These are phyloP conservation scores for Pangasius macronema DNA, from an alignment of 2,797 vertebrate genomes.

Conservation along the genomic window DNA sequence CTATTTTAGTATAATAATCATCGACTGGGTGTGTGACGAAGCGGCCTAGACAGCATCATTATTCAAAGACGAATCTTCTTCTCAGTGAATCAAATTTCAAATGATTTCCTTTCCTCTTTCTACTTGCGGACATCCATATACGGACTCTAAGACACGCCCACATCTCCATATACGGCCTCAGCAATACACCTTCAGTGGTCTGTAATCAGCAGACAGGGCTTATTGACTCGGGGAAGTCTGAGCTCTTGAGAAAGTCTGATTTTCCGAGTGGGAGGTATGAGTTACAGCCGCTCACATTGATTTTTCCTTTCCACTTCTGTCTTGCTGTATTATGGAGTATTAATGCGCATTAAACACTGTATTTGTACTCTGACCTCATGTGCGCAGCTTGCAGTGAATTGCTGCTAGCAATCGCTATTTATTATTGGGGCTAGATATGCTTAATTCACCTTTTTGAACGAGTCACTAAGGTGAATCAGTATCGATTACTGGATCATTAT, in stretches of 20 bases:
- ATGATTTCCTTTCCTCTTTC: background rate
- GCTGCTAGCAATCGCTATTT: background rate
- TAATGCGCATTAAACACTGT: slow-evolving; percentile 26
- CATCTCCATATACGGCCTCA: background rate
- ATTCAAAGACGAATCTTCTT: background rate
- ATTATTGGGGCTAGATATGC: background rate
- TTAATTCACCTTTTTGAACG: background rate
- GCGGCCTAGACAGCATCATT: background rate
- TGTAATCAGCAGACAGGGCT: slow-evolving; percentile 16
- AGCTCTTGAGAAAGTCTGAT: slow-evolving; percentile 4
- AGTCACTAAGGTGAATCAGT: background rate
- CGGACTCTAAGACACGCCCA: background rate
- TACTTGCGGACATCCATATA: background rate
- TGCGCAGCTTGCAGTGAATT: background rate
- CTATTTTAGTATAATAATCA: background rate
- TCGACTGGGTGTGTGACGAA: background rate
- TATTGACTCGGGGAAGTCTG: slow-evolving; percentile 34
- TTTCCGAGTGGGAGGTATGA: slow-evolving; percentile 42
- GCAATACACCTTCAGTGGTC: background rate
- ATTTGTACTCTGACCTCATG: slow-evolving; percentile 11
- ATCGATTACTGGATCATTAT: background rate
- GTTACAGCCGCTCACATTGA: slow-evolving; percentile 19
- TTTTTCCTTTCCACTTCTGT: slow-evolving; percentile 21
- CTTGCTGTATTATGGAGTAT: slow-evolving; percentile 4
- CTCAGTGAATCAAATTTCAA: background rate